phyloP scores from a whole-genome alignment of 2,797 vertebrate genomes.

The Lateolabrax maculatus region DNA sequence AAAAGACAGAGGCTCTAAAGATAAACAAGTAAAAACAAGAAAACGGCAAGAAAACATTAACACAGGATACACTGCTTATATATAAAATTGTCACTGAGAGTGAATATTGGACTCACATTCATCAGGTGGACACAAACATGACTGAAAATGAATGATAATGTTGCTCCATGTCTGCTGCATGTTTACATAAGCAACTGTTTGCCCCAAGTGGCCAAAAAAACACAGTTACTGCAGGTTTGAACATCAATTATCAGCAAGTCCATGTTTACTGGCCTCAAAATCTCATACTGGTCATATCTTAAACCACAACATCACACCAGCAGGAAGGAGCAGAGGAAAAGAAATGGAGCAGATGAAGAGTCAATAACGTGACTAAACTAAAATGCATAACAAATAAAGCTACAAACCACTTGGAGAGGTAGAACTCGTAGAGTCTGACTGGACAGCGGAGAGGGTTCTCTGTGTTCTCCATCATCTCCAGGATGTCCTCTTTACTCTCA shows the following conservation, averaged over 20 bases:
- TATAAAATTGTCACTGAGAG: too few species aligned
- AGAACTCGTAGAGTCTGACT: constrained; percentile 95
- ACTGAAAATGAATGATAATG: too few species aligned
- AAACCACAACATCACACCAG: background rate
- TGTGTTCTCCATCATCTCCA: constrained; percentile 93
- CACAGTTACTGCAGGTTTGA: background rate
- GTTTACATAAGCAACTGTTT: too few species aligned
- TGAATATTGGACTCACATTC: too few species aligned
- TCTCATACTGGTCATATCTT: too few species aligned
- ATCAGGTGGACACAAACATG: too few species aligned
- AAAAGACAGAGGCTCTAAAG: too few species aligned
- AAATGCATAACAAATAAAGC: background rate
- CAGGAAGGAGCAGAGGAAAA: background rate
- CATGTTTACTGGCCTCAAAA: background rate
- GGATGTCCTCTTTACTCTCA: constrained; percentile 82
- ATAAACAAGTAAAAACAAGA: too few species aligned
- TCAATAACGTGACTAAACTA: background rate
- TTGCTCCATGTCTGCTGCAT: too few species aligned
- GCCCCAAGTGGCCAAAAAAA: too few species aligned
- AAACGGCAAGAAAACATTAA: too few species aligned
- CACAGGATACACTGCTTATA: too few species aligned
- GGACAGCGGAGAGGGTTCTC: constrained; percentile 95
- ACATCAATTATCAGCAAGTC: background rate
- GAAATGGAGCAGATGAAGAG: background rate
- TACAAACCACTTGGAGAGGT: constrained; percentile 92